A percentile compares a stretch with the other conserved stretches of the same genome.
These are phyloP conservation scores for Elaphurus davidianus DNA, from an alignment of 2,113 vertebrate species.

Conservation along the genomic window DNA sequence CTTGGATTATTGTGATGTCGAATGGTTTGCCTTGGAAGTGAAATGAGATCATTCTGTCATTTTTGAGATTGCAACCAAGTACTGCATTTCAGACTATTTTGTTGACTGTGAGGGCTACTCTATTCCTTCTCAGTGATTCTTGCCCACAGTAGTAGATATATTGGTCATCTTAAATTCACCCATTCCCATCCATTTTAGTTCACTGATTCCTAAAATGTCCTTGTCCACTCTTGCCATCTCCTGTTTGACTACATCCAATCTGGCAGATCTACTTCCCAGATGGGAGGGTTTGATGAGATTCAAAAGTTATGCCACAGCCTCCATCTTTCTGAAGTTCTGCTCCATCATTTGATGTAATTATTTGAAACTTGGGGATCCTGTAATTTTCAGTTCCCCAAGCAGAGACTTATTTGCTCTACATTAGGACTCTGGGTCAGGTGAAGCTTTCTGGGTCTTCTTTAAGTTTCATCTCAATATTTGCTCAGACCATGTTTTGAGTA, in stretches of 20 bases:
- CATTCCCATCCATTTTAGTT: not conserved
- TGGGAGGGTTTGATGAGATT: not conserved
- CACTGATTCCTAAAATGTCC: not conserved
- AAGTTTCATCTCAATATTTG: not conserved
- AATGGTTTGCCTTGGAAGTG: not conserved
- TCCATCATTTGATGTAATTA: not conserved
- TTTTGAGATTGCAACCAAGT: not conserved
- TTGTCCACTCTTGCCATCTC: not conserved
- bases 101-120: not conserved
- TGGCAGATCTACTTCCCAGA: not conserved
- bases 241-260: not conserved
- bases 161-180: not conserved
- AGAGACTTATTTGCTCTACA: not conserved
- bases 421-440: not conserved
- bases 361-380: not conserved
- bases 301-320: not conserved
- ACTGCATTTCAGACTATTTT: not conserved
- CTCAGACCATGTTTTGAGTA: not conserved
- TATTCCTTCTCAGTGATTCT: not conserved
- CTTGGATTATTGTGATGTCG: not conserved
- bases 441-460: not conserved
- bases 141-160: not conserved
- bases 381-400: not conserved
- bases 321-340: not conserved
- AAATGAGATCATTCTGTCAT: not conserved